Evolutionary conservation across 2,888 invertebrate genomes (phyloP).

Genomic region (Agriopis marginaria): DNA sequence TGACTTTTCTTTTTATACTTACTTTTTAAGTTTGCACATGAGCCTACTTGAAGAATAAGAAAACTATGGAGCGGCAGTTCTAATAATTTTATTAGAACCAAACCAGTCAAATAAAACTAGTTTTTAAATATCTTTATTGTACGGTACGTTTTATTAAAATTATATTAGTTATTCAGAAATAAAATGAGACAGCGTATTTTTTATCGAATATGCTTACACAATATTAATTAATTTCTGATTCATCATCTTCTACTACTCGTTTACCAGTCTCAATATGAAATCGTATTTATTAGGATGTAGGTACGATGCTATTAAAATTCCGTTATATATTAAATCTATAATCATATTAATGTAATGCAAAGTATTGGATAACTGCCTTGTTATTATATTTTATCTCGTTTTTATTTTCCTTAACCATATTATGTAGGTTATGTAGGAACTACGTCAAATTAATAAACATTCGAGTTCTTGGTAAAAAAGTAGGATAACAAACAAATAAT

Average conservation of each 20-base stretch:
- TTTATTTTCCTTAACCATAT: not conserved
- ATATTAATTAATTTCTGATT: too few relatives aligned
- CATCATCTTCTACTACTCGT: not conserved
- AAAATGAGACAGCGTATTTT: not conserved
- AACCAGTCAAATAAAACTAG: too few relatives aligned
- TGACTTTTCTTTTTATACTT: constrained; percentile 64
- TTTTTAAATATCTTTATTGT: not conserved
- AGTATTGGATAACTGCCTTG: not conserved
- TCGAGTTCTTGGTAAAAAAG: constrained; percentile 6
- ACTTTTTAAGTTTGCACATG: constrained; percentile 50
- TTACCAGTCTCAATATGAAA: not conserved
- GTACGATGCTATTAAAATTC: not conserved
- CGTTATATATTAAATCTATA: not conserved
- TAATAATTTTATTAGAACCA: not conserved
- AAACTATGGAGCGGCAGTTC: constrained; percentile 48
- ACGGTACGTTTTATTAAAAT: not conserved
- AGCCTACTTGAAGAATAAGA: constrained; percentile 51
- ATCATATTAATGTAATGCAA: not conserved
- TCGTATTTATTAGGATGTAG: not conserved
- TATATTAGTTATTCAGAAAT: not conserved
- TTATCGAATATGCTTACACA: too few relatives aligned
- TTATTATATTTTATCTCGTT: too few relatives aligned
- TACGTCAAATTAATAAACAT: constrained; percentile 5
- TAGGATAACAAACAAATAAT: constrained; percentile 2
- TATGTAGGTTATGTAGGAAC: not conserved